Base-by-base conservation (phyloP, 2,797 vertebrate species). In the Anguilla obscura region DNA sequence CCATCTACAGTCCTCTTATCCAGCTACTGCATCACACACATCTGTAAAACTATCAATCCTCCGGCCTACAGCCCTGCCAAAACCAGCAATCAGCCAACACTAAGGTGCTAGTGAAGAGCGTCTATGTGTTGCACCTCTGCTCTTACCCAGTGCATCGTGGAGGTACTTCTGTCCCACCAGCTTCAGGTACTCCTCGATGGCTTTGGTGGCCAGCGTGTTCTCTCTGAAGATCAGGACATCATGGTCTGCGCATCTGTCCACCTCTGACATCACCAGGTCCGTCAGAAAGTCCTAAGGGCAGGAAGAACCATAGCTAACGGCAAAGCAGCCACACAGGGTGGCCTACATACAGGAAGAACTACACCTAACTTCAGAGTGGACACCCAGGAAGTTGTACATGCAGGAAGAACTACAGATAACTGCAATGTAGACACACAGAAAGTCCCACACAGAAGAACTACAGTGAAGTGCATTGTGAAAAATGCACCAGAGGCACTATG, bases 191-290 rank as follows among this genome's bases (percentile, higher is more conserved):
- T 99, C 98, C 92, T 99, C 98, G 88, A 99, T 98, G 91, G 98
- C 97, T 94, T 99, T 99, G 91, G 98, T 99, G 89, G 98, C 98
- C 69, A 99, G 95, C 0, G 98, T 99, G 94, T 99, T 99, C 94
- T 99, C 98, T 92, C 98, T 96, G 96, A 99, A 99, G 95, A 99
- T 98, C 93, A 99, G 94, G 85, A 97, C 97, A 12, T 99, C 98
- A 0, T 99, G 98, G 24, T 99, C 98, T 24, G 97, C 98, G 86
- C 98, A 99, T n/a, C 98, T 97, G 91, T 99, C 98, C 30, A 99
- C 97, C 91, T 99, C 98, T 0, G 98, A 98, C 98, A 99, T 98
- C 93, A 99, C 98, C 94, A 99, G 93, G 92, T 99, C 98, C 0
- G 98, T 98, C 90, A 99, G 94, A 93, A 99, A 99, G 94, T 99